Base-by-base conservation (phyloP, 2,888 invertebrate genomes). In the Leucophenga montana region DNA sequence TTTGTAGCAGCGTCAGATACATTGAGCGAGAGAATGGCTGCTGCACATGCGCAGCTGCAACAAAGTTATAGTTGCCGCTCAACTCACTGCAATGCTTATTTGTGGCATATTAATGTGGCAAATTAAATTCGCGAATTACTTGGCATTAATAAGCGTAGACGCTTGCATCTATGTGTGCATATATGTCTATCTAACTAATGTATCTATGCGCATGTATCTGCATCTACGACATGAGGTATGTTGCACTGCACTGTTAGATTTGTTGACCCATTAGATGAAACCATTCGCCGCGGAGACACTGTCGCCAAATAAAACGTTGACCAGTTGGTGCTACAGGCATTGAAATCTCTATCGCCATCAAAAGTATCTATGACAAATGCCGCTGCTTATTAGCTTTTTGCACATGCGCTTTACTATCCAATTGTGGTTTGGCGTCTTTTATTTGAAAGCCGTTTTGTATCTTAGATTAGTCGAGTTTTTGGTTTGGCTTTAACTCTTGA, bases 101-200 rank as follows among this genome's bases (percentile, higher is more conserved):
- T 68, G 71, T 68, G 27, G 68, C 67, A 73, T 76, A 79, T 75
- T 75, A 83, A 81, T 83, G 78, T 69, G 53, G 73, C 77, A 77
- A 75, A 79, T 79, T 79, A 79, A 79, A 79, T 67, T 79, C 73
- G 79, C 75, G 73, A 79, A 75, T 79, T 75, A 73, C 77, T 66
- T 71, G 77, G 67, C 77, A 79, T 79, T 77, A 77, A 79, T 77
- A 77, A 68, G 50, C 9, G 62, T 44, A 33, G 59, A n/a, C 27
- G 54, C 54, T 18, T n/a, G n/a, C n/a, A n/a, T n/a, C n/a, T n/a
- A n/a, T n/a, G n/a, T 57, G 27, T 11, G 22, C 31, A 59, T 14
- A 31, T 59, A 31, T 39, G 33, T 39, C 39, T 61, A 61, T 11
- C 16, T 27, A n/a, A 13, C 22, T 31, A n/a, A 31, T 16, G 59